Evolutionary conservation across 2,797 vertebrate genomes (phyloP).

Genomic region (Aeoliscus strigatus): DNA sequence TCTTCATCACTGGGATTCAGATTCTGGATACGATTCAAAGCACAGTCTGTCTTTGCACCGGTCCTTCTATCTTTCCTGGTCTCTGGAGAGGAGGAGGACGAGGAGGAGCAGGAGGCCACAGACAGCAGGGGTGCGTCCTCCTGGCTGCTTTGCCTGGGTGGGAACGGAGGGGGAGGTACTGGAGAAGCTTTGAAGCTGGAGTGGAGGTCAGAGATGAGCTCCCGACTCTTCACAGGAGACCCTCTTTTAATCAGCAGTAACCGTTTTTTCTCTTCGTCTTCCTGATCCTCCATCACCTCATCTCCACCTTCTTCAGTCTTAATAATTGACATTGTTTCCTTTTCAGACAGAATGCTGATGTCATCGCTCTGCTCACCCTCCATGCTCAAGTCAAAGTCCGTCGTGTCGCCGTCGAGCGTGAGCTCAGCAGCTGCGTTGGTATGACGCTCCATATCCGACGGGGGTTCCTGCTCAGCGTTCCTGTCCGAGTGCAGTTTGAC

Average conservation of each 20-base stretch:
- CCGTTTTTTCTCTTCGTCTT: slow-evolving; percentile 60
- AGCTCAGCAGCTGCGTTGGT: slow-evolving; percentile 31
- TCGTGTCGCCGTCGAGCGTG: slow-evolving; percentile 42
- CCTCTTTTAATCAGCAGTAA: slow-evolving; percentile 52
- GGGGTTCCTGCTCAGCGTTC: slow-evolving; percentile 64
- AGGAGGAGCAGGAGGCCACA: slow-evolving; percentile 68
- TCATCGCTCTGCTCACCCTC: slow-evolving; percentile 74
- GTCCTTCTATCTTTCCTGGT: slow-evolving; percentile 95
- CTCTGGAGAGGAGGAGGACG: slow-evolving; percentile 89
- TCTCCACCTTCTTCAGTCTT: slow-evolving; percentile 60
- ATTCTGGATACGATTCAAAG: slow-evolving; percentile 94
- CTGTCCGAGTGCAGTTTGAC: slow-evolving; percentile 24
- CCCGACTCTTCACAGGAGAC: slow-evolving; percentile 34
- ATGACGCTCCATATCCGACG: slow-evolving; percentile 49
- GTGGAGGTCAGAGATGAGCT: slow-evolving; percentile 57
- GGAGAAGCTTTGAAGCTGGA: slow-evolving; percentile 52
- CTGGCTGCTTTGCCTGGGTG: slow-evolving; percentile 68
- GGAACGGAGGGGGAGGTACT: slow-evolving; percentile 65
- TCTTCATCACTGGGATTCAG: slow-evolving; percentile 94
- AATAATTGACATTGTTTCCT: slow-evolving; percentile 59
- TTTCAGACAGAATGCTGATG: slow-evolving; percentile 76
- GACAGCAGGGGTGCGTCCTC: slow-evolving; percentile 83
- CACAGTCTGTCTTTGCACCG: slow-evolving; percentile 93
- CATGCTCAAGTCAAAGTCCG: slow-evolving; percentile 68
- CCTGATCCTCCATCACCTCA: slow-evolving; percentile 39